Evolutionary conservation across 2,113 vertebrate species (phyloP), one percentile per base, ranked within the genome.

Genomic region (Leuciscus idus): DNA sequence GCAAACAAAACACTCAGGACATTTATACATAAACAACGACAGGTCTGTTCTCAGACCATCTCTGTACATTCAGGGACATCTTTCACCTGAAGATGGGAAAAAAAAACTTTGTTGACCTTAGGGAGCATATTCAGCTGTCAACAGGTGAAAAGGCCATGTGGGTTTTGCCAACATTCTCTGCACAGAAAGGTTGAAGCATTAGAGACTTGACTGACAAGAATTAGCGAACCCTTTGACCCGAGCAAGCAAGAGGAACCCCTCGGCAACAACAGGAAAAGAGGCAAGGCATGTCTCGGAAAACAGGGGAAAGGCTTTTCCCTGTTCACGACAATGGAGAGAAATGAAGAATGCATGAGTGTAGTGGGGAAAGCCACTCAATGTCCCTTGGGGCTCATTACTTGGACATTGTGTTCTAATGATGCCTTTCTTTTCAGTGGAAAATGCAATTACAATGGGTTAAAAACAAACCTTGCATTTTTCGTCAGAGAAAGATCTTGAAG

Each of bases 211-310:
- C 50, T 75, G 83, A 81, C 68, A 62, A 61, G 28, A 52, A 21
- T 23, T 30, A 21, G 19, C 1, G 33, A 87, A 81, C 86, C 55
- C 74, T 39, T 7, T 73, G 86, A 84, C 82, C 86, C 2, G 19
- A 50, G 57, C 26, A 17, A 70, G 21, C 48, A 15, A 81, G 68
- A 81, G 84, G 48, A 85, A 70, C 59, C 84, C 70, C 26, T 78
- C 52, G 76, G 79, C 84, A 85, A 88, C 84, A 88, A 88, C 87
- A 88, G 87, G 87, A 88, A 88, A 82, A 48, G 70, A 70, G 84
- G 33, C 87, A 85, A 75, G 84, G 73, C 84, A 85, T 46, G 84
- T 52, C 78, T 85, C 68, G 5, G 72, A 88, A 85, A 88, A 78
- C 84, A 88, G 70, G 43, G 87, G 77, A 85, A 88, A 77, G 79